phyloP scores from a whole-genome alignment of 2,888 invertebrate genomes.

The Nemotelus pantherinus region DNA sequence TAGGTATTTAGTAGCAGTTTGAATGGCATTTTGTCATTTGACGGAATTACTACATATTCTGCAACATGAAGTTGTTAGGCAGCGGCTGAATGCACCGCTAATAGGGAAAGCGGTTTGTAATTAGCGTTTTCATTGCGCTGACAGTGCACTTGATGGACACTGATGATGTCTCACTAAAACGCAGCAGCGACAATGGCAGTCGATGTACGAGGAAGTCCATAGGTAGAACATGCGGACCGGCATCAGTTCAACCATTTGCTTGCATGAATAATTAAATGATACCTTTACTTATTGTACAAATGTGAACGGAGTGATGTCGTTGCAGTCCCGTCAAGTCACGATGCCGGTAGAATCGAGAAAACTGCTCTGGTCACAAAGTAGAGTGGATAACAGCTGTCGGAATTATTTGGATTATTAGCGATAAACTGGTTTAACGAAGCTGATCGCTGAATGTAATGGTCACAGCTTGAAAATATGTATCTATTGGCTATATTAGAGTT shows the following conservation, averaged over 20 bases:
- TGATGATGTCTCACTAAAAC: constrained; percentile 50
- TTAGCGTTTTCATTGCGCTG: constrained; percentile 48
- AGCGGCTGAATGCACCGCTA: constrained; percentile 38
- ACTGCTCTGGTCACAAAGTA: constrained; percentile 1
- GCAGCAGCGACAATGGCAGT: constrained; percentile 4
- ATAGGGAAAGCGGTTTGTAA: constrained; percentile 46
- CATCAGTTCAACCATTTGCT: constrained; percentile 18
- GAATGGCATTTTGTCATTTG: constrained; percentile 49
- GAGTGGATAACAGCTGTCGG: constrained; percentile 36
- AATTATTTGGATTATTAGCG: constrained; percentile 27
- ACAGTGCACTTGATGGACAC: constrained; percentile 45
- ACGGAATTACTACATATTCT: constrained; percentile 36
- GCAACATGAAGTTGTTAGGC: constrained; percentile 38
- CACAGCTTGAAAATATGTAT: constrained; percentile 16
- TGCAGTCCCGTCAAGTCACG: neutral
- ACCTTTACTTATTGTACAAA: constrained; percentile 10
- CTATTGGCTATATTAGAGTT: constrained; percentile 15
- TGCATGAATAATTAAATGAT: constrained; percentile 40
- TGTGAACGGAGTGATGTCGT: neutral
- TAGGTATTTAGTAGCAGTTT: constrained; percentile 45
- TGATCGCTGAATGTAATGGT: constrained; percentile 28
- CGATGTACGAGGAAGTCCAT: neutral
- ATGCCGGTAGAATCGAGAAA: neutral
- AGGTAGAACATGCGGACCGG: neutral
- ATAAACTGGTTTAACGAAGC: constrained; percentile 39